Evolutionary conservation across 2,113 vertebrate genomes (phyloP).

Genomic region (Cyprinodon tularosa): DNA sequence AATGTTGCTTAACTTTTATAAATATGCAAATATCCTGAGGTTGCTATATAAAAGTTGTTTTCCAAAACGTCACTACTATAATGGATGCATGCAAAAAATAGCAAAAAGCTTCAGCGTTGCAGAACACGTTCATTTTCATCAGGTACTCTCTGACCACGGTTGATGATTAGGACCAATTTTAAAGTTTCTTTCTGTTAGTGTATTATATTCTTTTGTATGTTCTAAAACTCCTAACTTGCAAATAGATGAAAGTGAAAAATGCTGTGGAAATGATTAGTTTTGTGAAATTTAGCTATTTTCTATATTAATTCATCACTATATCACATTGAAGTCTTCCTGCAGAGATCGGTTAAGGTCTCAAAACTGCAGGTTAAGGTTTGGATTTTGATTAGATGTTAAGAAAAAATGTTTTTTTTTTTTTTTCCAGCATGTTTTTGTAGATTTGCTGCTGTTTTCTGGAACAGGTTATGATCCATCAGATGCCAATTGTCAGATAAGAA

Average conservation of each 20-base stretch:
- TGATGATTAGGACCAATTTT: not conserved
- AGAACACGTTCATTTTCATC: not conserved
- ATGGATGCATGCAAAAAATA: slow-evolving; percentile 7
- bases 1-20: slow-evolving; percentile 30
- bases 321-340: not conserved
- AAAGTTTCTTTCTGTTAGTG: not conserved
- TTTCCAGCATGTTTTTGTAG: too few species aligned
- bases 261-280: too few species aligned
- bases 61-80: slow-evolving; percentile 20
- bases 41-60: slow-evolving; percentile 24
- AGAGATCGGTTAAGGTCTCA: not conserved
- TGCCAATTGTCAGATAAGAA: too few species aligned
- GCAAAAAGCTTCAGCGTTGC: slow-evolving; percentile 21
- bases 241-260: too few species aligned
- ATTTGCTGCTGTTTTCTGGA: too few species aligned
- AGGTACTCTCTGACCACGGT: not conserved
- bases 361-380: not conserved
- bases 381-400: too few species aligned
- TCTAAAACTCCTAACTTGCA: too few species aligned
- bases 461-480: too few species aligned
- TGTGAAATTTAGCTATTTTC: too few species aligned
- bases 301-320: too few species aligned
- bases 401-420: too few species aligned
- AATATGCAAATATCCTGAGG: slow-evolving; percentile 40
- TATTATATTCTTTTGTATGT: too few species aligned